Conservation (phyloP, 2,888 invertebrate genomes). For the Euplagia quadripunctaria region DNA sequence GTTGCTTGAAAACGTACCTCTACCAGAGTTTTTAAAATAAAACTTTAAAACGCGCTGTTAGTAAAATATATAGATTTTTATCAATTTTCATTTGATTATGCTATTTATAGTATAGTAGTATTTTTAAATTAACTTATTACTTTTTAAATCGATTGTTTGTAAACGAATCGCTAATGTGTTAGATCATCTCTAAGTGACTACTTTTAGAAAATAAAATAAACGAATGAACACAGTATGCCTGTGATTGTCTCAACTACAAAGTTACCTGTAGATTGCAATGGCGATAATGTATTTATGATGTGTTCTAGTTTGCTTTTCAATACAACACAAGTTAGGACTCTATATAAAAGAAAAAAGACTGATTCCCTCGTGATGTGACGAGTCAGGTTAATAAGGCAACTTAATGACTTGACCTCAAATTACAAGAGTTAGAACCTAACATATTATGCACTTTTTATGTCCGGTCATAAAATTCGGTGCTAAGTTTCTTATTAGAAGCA, state of each 20-base stretch:
- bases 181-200: no score
- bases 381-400: constrained; percentile 17
- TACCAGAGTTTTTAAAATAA: no score
- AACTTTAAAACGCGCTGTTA: no score
- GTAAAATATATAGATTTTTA: no score
- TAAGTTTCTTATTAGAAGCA: constrained; percentile 7
- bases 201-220: no score
- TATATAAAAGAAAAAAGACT: neutral
- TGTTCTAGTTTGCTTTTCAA: neutral
- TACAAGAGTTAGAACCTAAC: constrained; percentile 18
- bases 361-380: constrained; percentile 12
- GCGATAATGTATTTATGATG: no score
- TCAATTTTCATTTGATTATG: no score
- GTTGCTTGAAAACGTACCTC: no score
- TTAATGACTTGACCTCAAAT: constrained; percentile 24
- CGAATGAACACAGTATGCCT: neutral
- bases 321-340: neutral
- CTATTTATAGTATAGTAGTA: no score
- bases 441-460: constrained; percentile 26
- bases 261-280: neutral
- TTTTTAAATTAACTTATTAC: no score
- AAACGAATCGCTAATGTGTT: no score
- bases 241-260: neutral
- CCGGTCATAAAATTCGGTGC: constrained; percentile 7
- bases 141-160: no score